These are phyloP conservation scores for Drosophila simulans DNA, from an alignment of 1,140 invertebrate genomes.

Conservation along the genomic window DNA sequence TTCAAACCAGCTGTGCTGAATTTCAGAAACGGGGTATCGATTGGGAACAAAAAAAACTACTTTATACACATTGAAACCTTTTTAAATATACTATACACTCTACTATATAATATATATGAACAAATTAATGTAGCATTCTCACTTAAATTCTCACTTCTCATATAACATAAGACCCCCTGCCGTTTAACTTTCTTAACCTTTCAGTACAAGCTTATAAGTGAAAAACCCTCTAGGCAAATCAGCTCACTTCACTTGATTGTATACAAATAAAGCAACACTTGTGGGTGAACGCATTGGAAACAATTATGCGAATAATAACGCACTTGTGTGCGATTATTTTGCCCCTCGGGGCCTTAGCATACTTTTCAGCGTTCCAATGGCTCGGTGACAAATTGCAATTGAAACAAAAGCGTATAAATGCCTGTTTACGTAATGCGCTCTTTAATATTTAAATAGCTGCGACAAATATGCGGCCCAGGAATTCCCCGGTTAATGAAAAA, in stretches of 20 bases:
- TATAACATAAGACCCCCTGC: no score
- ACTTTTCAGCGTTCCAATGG: slow-evolving; percentile 51
- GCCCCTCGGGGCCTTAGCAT: slow-evolving; percentile 40
- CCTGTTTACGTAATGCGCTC: slow-evolving; percentile 43
- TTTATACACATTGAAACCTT: no score
- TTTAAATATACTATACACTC: no score
- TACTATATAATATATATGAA: no score
- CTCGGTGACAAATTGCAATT: slow-evolving; percentile 29
- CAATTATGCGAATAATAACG: slow-evolving; percentile 28
- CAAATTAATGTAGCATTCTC: no score
- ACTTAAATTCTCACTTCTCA: no score
- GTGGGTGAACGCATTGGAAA: slow-evolving; percentile 1
- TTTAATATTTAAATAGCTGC: slow-evolving; percentile 44
- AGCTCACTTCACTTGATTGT: slow-evolving; percentile 22
- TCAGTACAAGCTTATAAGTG: not conserved
- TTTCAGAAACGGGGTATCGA: not conserved
- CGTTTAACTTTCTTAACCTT: not conserved
- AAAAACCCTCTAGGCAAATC: slow-evolving; percentile 8
- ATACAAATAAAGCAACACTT: slow-evolving; percentile 11
- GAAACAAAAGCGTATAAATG: slow-evolving; percentile 40
- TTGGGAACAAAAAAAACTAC: not conserved
- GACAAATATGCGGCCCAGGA: slow-evolving; percentile 24
- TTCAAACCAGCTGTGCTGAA: slow-evolving; percentile 7
- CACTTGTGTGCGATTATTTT: slow-evolving; percentile 17
- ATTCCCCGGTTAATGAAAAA: slow-evolving; percentile 35